A percentile compares a stretch with the other conserved stretches of the same genome.
Evolutionary conservation across 2,797 vertebrate genomes (phyloP).

Genomic region (Microtus californicus): DNA sequence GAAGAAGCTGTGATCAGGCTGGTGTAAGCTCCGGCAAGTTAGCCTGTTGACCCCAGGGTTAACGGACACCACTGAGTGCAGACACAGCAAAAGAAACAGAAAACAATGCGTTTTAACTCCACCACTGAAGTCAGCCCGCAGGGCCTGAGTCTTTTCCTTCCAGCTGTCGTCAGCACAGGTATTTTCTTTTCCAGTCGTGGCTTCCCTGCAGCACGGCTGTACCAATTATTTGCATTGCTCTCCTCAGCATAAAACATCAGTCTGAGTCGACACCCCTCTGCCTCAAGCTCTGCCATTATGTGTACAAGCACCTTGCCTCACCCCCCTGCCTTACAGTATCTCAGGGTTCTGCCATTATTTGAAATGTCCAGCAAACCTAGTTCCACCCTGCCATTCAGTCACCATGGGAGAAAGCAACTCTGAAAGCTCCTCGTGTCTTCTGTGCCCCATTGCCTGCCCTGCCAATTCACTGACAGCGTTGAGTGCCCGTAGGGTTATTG

Average conservation of each 20-base stretch:
- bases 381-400: background rate
- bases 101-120: background rate
- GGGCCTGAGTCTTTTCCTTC: background rate
- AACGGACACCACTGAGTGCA: background rate
- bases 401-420: background rate
- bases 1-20: background rate
- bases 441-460: background rate
- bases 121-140: background rate
- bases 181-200: background rate
- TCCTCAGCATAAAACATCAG: background rate
- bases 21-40: background rate
- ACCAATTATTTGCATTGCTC: background rate
- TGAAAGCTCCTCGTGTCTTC: background rate
- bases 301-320: background rate
- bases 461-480: background rate
- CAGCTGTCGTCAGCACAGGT: background rate
- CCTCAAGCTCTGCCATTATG: background rate
- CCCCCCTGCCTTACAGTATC: background rate
- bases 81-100: background rate
- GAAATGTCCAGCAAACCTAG: background rate
- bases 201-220: no score
- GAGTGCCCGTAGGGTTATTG: accelerated
- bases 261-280: background rate
- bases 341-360: background rate
- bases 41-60: background rate